These are phyloP conservation scores for Dipus sagitta DNA, from an alignment of 2,797 vertebrate species.

Conservation along the genomic window DNA sequence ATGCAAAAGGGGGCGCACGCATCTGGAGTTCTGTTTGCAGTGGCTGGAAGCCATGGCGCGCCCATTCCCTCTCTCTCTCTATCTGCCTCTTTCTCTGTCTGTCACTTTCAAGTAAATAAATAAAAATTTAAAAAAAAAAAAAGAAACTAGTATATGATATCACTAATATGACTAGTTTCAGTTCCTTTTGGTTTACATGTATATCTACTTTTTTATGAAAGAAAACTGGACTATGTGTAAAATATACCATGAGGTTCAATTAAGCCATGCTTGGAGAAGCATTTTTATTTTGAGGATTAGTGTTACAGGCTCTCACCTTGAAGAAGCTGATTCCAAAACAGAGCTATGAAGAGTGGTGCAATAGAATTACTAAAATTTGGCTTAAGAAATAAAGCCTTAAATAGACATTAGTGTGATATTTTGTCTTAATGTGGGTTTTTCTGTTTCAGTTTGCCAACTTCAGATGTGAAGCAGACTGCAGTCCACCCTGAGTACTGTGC, in stretches of 20 bases:
- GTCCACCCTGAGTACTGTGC: constrained; percentile 70
- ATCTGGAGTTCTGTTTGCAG: too few relatives aligned
- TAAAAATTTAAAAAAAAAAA: too few relatives aligned
- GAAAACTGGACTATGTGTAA: constrained; percentile 51
- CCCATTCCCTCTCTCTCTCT: too few relatives aligned
- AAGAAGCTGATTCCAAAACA: constrained; percentile 30
- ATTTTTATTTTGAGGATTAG: constrained; percentile 32
- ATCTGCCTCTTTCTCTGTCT: too few relatives aligned
- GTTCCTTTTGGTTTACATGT: constrained; percentile 31
- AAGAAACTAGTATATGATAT: constrained; percentile 33
- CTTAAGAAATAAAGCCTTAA: constrained; percentile 79
- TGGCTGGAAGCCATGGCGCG: too few relatives aligned
- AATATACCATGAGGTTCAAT: constrained; percentile 59
- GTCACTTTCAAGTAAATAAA: too few relatives aligned
- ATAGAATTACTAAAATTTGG: constrained; percentile 47
- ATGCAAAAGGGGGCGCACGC: too few relatives aligned
- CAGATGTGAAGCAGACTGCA: constrained; percentile 76
- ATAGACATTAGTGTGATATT: constrained; percentile 79
- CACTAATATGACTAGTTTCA: neutral
- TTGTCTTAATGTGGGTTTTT: constrained; percentile 84
- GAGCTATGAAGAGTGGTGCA: constrained; percentile 26
- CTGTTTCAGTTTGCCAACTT: constrained; percentile 76
- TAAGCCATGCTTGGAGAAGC: constrained; percentile 45
- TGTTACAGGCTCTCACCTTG: constrained; percentile 1
- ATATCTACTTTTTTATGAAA: constrained; percentile 38